Evolutionary conservation across 2,888 invertebrate genomes (phyloP), one percentile per base, ranked within the genome.

Genomic region (Xestia xanthographa): DNA sequence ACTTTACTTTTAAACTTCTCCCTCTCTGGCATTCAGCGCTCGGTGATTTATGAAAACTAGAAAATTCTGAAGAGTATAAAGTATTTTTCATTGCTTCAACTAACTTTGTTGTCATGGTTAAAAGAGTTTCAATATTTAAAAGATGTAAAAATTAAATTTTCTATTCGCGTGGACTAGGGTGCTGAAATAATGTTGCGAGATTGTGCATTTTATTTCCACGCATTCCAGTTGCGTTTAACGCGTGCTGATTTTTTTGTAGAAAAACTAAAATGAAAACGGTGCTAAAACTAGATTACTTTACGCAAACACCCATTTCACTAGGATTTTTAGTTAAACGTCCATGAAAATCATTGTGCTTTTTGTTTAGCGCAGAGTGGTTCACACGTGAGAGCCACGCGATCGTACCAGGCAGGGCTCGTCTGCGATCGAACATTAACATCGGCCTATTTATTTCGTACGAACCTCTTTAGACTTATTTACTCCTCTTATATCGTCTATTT

Each of bases 31-130:
- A 93, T 95, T 95, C 94, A 94, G 88, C 92, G 93, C 92, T 91
- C 89, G 88, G 92, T 95, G 94, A 95, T 95, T 96, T 95, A 95
- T 95, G 93, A 92, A 95, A 95, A 94, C 94, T 95, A 94, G 93
- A 93, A 87, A 93, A 93, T 93, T 93, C 90, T 93, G 88, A 93
- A 93, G 90, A 81, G 74, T 92, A 91, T 92, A 92, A 92, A 92
- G 92, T 92, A 93, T 93, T 93, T 93, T 93, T 92, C 92, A 92
- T 92, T 91, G 90, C 90, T 91, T 89, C 87, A 87, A 88, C 88
- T 91, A 91, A 93, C 91, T 92, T 92, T 75, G 80, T 87, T 91
- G 91, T 92, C 92, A 92, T 91, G 91, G 91, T 91, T 91, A 90
- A 93, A 92, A 91, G 87, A 88, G 86, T 91, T 93, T 92, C 86